Percentiles rank a stretch among this genome's conserved stretches.
Conservation (phyloP, 2,888 invertebrate genomes). For the Acanthacorydalis orientalis region DNA sequence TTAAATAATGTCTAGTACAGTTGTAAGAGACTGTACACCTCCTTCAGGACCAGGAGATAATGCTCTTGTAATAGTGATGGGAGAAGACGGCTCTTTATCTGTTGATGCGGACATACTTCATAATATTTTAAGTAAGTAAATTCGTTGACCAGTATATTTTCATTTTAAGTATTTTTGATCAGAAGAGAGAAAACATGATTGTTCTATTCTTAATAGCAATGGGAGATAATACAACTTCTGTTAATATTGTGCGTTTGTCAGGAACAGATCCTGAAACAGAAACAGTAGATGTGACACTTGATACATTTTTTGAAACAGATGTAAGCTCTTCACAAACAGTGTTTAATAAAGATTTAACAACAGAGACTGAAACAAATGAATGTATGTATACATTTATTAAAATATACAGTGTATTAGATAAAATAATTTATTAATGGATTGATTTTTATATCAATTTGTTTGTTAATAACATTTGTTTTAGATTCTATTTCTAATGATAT, state of each 20-base stretch:
- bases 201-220: constrained; percentile 12
- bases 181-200: neutral
- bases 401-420: neutral
- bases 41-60: constrained; percentile 41
- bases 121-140: constrained; percentile 48
- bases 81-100: constrained; percentile 70
- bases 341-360: neutral
- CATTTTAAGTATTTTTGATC: neutral
- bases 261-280: neutral
- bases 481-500: constrained; percentile 23
- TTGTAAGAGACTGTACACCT: constrained; percentile 35
- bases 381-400: neutral
- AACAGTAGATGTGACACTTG: constrained; percentile 3
- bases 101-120: constrained; percentile 68
- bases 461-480: constrained; percentile 6
- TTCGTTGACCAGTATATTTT: constrained; percentile 5
- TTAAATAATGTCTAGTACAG: constrained; percentile 31
- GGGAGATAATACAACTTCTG: constrained; percentile 11
- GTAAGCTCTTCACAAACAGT: no score
- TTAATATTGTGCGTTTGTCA: constrained; percentile 15
- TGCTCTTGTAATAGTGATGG: constrained; percentile 68
- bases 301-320: constrained; percentile 2
- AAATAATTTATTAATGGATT: neutral
- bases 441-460: no score
- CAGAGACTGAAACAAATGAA: constrained; percentile 1